Evolutionary conservation across 2,113 vertebrate species (phyloP).

Genomic region (Esox niger): DNA sequence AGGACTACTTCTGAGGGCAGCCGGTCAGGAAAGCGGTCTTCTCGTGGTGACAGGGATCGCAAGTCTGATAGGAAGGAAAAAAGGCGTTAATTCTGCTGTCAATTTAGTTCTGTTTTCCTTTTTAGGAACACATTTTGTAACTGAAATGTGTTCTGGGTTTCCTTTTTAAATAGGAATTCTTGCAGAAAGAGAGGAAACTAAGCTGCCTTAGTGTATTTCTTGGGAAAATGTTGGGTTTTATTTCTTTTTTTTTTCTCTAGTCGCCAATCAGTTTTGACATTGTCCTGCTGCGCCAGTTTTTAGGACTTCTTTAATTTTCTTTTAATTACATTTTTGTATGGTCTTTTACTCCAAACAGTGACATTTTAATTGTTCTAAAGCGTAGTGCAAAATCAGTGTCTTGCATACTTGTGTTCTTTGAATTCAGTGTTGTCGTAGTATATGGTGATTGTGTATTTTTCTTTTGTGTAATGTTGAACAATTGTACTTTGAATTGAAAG

Average conservation of each 20-base stretch:
- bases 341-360: neutral
- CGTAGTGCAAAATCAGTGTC: neutral
- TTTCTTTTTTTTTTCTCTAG: neutral
- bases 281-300: neutral
- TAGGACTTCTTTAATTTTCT: neutral
- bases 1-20: slow-evolving; percentile 86
- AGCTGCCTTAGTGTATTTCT: neutral
- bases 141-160: neutral
- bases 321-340: neutral
- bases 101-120: neutral
- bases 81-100: slow-evolving; percentile 82
- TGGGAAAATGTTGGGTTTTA: neutral
- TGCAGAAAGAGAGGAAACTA: neutral
- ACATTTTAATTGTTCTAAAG: neutral
- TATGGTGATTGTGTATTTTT: slow-evolving; percentile 25
- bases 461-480: slow-evolving; percentile 17
- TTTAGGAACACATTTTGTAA: neutral
- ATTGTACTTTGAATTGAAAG: slow-evolving; percentile 26
- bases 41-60: slow-evolving; percentile 89
- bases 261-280: neutral
- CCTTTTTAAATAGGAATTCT: neutral
- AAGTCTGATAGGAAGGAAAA: slow-evolving; percentile 98
- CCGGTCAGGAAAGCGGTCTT: slow-evolving; percentile 78
- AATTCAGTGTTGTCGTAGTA: slow-evolving; percentile 1
- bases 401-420: neutral